Percentiles rank a stretch among this genome's conserved stretches.
These are phyloP conservation scores for Quadriops clusia DNA, from an alignment of 2,888 invertebrate genomes.

Conservation along the genomic window DNA sequence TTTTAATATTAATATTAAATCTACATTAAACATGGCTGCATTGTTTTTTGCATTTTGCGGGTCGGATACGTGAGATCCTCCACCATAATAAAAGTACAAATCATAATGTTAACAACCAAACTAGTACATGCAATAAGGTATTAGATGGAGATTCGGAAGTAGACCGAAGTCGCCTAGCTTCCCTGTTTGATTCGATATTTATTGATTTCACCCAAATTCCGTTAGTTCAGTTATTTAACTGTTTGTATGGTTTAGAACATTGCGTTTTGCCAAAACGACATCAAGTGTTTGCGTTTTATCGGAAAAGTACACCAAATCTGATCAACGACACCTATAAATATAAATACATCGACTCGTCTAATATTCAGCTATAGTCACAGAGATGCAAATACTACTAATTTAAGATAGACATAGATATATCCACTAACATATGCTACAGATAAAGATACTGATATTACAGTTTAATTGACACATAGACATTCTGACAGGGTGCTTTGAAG, in stretches of 20 bases:
- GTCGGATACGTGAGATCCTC: no score
- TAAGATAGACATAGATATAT: conserved; percentile 23
- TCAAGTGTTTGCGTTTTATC: conserved; percentile 10
- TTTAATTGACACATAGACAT: conserved; percentile 21
- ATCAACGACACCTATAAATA: conserved; percentile 37
- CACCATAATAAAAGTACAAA: no score
- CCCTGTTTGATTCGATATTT: no score
- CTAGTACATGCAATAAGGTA: no score
- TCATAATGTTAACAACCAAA: no score
- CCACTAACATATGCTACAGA: conserved; percentile 16
- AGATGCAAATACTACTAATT: conserved; percentile 25
- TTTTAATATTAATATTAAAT: no score
- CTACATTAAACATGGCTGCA: no score
- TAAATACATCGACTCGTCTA: conserved; percentile 6
- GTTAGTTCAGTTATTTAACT: conserved; percentile 18
- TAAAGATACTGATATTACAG: conserved; percentile 23
- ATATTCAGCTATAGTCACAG: conserved; percentile 10
- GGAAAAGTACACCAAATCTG: no score
- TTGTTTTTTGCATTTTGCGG: conserved; percentile 28
- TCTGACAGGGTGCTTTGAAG: conserved; percentile 10
- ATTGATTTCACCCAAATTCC: conserved; percentile 43
- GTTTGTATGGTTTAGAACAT: no score
- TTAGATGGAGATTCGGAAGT: no score
- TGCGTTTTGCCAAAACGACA: conserved; percentile 38
- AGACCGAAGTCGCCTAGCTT: no score